Evolutionary conservation across 2,113 vertebrate species (phyloP).

Genomic region (Hipposideros armiger): DNA sequence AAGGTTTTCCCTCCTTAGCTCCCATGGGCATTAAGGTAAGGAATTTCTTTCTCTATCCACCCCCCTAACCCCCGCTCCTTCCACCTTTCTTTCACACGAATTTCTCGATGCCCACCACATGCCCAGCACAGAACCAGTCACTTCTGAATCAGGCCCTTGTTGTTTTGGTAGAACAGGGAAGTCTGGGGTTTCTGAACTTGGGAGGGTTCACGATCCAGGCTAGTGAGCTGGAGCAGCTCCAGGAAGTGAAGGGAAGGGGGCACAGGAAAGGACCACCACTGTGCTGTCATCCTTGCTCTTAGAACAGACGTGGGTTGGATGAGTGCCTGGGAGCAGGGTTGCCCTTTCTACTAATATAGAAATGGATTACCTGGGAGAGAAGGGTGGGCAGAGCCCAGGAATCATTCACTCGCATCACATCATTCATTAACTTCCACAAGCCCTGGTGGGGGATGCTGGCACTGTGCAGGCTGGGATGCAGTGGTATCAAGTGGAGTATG

Average conservation of each 20-base stretch:
- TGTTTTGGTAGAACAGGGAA: neutral
- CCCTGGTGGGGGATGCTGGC: neutral
- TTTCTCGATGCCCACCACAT: neutral
- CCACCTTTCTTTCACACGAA: neutral
- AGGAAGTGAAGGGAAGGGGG: too few species aligned
- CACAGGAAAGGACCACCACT: fast-evolving
- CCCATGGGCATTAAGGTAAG: neutral
- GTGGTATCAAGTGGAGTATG: neutral
- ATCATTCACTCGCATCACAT: neutral
- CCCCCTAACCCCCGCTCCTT: too few species aligned
- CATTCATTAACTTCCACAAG: neutral
- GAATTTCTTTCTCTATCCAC: neutral
- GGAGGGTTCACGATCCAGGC: neutral
- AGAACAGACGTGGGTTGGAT: neutral
- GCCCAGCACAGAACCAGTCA: neutral
- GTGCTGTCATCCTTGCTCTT: neutral
- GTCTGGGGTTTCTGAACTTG: neutral
- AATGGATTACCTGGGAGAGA: neutral
- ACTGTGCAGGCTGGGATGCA: neutral
- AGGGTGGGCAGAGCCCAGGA: neutral
- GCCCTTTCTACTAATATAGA: neutral
- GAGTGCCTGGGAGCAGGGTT: neutral
- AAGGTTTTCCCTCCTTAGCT: neutral
- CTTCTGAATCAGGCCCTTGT: neutral
- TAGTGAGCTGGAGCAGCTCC: neutral